phyloP scores from a whole-genome alignment of 2,888 invertebrate genomes.

The Eupeodes luniger region DNA sequence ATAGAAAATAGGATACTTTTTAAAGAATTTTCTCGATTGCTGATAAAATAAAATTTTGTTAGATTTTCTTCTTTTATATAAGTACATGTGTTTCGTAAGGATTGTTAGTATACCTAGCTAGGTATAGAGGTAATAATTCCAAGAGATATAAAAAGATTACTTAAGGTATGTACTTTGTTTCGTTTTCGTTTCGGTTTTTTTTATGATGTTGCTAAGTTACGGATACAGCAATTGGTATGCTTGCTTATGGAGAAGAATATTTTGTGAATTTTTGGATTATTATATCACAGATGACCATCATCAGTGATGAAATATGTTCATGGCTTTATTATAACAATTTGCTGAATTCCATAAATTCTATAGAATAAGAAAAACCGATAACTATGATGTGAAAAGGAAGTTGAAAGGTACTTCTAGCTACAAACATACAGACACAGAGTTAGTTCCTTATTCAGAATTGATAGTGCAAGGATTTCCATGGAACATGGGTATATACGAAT shows the following conservation, averaged over 20 bases:
- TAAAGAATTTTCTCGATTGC: conserved; percentile 31
- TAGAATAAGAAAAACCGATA: neutral
- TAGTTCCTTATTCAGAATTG: neutral
- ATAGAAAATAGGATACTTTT: conserved; percentile 73
- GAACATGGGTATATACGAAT: neutral
- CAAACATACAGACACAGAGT: no score
- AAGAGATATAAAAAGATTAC: conserved; percentile 16
- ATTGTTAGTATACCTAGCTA: no score
- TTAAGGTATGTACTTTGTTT: neutral
- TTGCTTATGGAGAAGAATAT: neutral
- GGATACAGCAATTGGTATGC: no score
- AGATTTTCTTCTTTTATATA: neutral
- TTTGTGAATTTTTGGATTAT: conserved; percentile 7
- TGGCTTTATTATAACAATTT: conserved; percentile 10
- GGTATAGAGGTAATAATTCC: neutral
- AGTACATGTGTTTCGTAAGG: no score
- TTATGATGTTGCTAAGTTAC: no score
- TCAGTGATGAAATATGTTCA: neutral
- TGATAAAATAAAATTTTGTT: conserved; percentile 5
- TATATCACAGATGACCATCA: conserved; percentile 3
- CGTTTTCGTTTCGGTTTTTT: neutral
- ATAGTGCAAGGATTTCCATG: neutral
- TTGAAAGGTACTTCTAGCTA: neutral
- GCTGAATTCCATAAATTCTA: neutral
- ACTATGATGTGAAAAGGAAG: neutral